Base-by-base conservation (phyloP, 2,888 invertebrate genomes). In the Eledona agricola region DNA sequence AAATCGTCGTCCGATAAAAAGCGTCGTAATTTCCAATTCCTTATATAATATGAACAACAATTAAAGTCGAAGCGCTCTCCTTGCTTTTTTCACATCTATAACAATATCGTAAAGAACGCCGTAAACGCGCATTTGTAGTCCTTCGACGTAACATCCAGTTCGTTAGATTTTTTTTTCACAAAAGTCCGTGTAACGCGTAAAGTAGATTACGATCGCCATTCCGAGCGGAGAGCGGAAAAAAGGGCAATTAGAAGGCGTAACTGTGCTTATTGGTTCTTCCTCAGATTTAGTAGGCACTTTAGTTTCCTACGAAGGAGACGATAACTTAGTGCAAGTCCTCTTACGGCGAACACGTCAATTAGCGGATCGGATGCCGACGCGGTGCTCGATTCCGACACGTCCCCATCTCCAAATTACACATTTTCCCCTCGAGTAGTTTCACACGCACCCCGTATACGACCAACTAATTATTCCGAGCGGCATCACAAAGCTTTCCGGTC, bases 41-140 rank as follows among this genome's bases (percentile, higher is more conserved):
- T 31, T 31, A 12, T 31, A 34, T 23, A 37, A 40, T 50, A 51
- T 34, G 19, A 19, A 25, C 35, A 42, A 43, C 51, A 51, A 51
- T 51, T 51, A 51, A 49, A 51, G 43, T 42, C 42, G 15, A 45
- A 22, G 19, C 35, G 35, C 32, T 23, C 32, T 19, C 6, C 19
- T 4, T 15, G 37, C 50, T 22, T 57, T 66, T 63, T 58, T 55
- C 65, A 62, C 65, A 66, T 68, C 66, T 57, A 67, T 70, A 70
- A 69, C 70, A 70, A 70, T 70, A 67, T 67, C 68, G 66, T 70
- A 70, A 70, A 70, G 57, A 64, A 67, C 64, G 52, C 63, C 51
- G 38, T 64, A 66, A 64, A 55, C 59, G 60, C 60, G 53, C 57
- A 61, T 67, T 67, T 64, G 55, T 52, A 67, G 62, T 65, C 65